Base-by-base conservation (phyloP, 2,797 vertebrate genomes). In the Neosilurus mollespiculum region DNA sequence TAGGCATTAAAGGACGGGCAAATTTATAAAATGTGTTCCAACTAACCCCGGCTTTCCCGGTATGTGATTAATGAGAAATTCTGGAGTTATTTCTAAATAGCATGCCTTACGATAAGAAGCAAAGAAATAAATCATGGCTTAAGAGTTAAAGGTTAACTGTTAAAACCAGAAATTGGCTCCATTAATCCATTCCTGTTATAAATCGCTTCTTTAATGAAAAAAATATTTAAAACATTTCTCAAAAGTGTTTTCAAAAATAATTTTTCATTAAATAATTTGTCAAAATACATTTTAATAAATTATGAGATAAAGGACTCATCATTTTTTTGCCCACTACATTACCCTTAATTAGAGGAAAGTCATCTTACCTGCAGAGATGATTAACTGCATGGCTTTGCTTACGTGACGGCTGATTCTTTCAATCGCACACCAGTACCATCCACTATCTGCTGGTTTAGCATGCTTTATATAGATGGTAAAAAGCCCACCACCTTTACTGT, bases 371-470 rank as follows among this genome's bases (percentile, higher is more conserved):
- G 64, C 65, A 76, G 70, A 80, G 56, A 88, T 53, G 43, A 75
- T 80, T 30, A 89, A 24, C 54, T 82, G 62, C 43, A 88, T 20
- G 51, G 69, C 9, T 58, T 70, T 11, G n/a, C 61, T 71, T 9
- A 85, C 71, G 43, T 84, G 76, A 18, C 49, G 18, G 51, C 87
- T 88, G 59, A 83, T 83, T 54, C 85, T 78, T 70, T 84, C 70
- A 16, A 89, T 83, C 1, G 77, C 87, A 59, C 88, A 89, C 87
- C 88, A 87, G 70, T 87, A 89, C 87, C 78, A 86, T 58, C 81
- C 86, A 18, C 73, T 82, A 54, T 89, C 81, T 20, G 34, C 82
- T 16, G 26, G 1, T n/a, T 71, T 24, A 37, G 67, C 64, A 4
- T 80, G 51, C 30, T 37, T 84, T 43, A 87, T 81, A 9, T 37